Conservation (phyloP, 2,113 vertebrate genomes). For the Dipodomys ordii region DNA sequence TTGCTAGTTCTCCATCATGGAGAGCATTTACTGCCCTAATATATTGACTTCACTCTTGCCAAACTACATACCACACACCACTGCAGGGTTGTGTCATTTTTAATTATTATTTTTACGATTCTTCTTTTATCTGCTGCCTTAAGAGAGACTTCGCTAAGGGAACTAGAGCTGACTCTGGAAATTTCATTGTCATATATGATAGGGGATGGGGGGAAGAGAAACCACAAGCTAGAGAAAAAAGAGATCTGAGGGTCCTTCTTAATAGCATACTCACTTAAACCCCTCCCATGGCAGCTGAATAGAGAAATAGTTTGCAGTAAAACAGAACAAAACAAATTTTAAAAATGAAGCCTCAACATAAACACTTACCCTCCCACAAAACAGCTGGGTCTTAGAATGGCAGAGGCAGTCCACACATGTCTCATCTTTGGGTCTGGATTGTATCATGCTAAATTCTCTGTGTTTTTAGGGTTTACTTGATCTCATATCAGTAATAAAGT, state of each 20-base stretch:
- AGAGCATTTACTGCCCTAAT: slow-evolving; percentile 33
- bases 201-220: not conserved
- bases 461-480: slow-evolving; percentile 8
- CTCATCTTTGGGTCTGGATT: slow-evolving; percentile 26
- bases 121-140: slow-evolving; percentile 49
- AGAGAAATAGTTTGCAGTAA: not conserved
- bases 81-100: slow-evolving; percentile 56
- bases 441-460: not conserved
- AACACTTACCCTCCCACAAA: slow-evolving; percentile 23
- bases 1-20: not conserved
- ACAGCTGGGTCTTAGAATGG: slow-evolving; percentile 26
- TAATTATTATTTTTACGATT: slow-evolving; percentile 75
- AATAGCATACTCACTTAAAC: slow-evolving; percentile 19
- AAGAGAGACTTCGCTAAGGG: slow-evolving; percentile 47
- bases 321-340: not conserved
- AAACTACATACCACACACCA: slow-evolving; percentile 54
- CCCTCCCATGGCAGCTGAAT: not conserved
- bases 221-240: not conserved
- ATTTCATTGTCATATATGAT: slow-evolving; percentile 5
- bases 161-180: slow-evolving; percentile 35
- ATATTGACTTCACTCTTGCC: slow-evolving; percentile 34
- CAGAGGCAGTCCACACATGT: not conserved
- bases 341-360: not conserved
- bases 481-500: slow-evolving; percentile 17
- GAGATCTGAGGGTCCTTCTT: not conserved